Conservation (phyloP, 2,797 vertebrate genomes). For the Cossypha polioptera region DNA sequence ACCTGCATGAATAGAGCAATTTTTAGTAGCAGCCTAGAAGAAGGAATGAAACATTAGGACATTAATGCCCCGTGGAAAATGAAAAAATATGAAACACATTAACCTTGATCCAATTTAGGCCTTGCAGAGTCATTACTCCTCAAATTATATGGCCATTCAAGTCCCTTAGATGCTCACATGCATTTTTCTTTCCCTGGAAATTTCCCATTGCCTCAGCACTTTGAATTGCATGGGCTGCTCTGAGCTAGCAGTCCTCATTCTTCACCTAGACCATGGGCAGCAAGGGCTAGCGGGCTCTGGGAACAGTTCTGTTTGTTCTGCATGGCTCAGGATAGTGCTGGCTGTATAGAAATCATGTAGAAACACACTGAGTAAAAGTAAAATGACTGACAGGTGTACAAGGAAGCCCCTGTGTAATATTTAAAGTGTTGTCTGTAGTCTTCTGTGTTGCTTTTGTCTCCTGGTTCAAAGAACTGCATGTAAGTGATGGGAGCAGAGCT, state of each 20-base stretch:
- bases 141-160: slow-evolving; percentile 17
- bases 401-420: neutral
- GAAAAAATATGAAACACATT: slow-evolving; percentile 2
- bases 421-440: neutral
- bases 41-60: neutral
- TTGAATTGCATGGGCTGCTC: slow-evolving; percentile 37
- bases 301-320: neutral
- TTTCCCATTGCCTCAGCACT: slow-evolving; percentile 35
- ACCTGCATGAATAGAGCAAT: neutral
- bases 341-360: neutral
- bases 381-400: neutral
- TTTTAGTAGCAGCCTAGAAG: neutral
- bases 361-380: neutral
- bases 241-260: slow-evolving; percentile 22
- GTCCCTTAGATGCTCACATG: neutral
- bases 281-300: neutral
- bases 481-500: neutral
- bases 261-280: neutral
- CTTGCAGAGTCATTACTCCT: slow-evolving; percentile 35
- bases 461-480: neutral
- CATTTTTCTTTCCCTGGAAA: slow-evolving; percentile 46
- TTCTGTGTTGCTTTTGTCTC: neutral
- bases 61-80: neutral
- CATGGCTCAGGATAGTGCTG: neutral
- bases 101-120: neutral